Base-by-base conservation (phyloP, 2,888 invertebrate species). In the Cremastinae sp. region DNA sequence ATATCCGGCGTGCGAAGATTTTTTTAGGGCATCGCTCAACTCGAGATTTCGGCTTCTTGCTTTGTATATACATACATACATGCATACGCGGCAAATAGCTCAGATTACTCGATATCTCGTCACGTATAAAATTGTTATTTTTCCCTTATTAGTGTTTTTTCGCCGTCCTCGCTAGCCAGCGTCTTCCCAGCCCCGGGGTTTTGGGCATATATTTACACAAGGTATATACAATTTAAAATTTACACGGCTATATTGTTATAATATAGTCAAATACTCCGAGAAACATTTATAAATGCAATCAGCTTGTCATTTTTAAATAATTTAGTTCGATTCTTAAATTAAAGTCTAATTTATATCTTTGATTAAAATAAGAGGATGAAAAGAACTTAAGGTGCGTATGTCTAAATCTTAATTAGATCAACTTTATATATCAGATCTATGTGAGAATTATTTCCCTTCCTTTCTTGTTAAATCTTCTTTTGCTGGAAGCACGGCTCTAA, bases 341-440 rank as follows among this genome's bases (percentile, higher is more conserved):
- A 76, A 84, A 82, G 74, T 79, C 82, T 84, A 51, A 81, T 28
- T 85, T 81, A 83, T 87, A 85, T 87, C 86, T 88, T 85, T 86
- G 86, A 87, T 86, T 82, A 84, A 84, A 80, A 86, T 79, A 64
- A 64, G 70, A 72, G 59, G 83, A n/a, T n/a, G n/a, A 80, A 79
- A 71, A 61, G 77, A 86, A 80, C 82, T 82, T 82, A 82, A 79
- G 79, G 75, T 73, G 82, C 81, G 8, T 84, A 69, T 39, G 49
- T 45, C 41, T 45, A 69, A 73, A n/a, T 20, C 18, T 22, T 41
- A 39, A 39, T 35, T 65, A 16, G 58, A 70, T 20, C 56, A 47
- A 53, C 53, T 12, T 47, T 47, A 51, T 56, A 68, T 68, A 22
- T 75, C 74, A 75, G 76, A 75, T 73, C 74, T 70, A 77, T 39